Evolutionary conservation across 2,888 invertebrate species (phyloP), one percentile per base, ranked within the genome.

Genomic region (Synergus gifuensis): DNA sequence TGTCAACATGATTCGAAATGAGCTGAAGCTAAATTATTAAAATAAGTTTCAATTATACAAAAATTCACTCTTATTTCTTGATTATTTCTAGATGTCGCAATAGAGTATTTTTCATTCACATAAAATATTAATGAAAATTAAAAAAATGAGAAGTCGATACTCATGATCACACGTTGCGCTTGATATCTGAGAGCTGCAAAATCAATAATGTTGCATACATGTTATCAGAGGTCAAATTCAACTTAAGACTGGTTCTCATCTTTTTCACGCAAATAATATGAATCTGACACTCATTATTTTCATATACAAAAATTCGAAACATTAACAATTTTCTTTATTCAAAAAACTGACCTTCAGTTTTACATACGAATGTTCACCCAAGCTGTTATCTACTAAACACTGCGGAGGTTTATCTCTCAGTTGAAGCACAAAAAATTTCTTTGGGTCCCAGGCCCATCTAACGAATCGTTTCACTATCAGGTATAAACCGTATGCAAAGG

Each of bases 341-440:
- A 67, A 46, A 69, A 73, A 44, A 82, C 91, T 92, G 91, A 95
- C 95, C 94, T 94, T 94, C 66, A 95, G 91, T 90, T 95, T 95
- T 66, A 95, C 93, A 87, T 95, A 95, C 73, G 94, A 94, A 90
- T 95, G 95, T 85, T 93, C 93, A 46, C 95, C 95, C 66, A 95
- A 90, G 49, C 92, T 92, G 28, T 94, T 93, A 86, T 95, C 94
- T 11, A 94, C 93, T 42, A 95, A 92, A 88, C 94, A 95, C 28
- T 92, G 85, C 1, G 95, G 95, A 18, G 95, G 95, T 84, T 93
- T 94, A 86, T 94, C 94, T 46, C 94, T 91, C 81, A 91, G 89
- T 69, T 91, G 91, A 63, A 92, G 84, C 58, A 88, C 88, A 82
- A 93, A 92, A 83, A 92, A 92, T 58, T 91, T 92, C 76, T 92